Evolutionary conservation across 2,888 invertebrate genomes (phyloP).

Genomic region (Gerris lacustris): DNA sequence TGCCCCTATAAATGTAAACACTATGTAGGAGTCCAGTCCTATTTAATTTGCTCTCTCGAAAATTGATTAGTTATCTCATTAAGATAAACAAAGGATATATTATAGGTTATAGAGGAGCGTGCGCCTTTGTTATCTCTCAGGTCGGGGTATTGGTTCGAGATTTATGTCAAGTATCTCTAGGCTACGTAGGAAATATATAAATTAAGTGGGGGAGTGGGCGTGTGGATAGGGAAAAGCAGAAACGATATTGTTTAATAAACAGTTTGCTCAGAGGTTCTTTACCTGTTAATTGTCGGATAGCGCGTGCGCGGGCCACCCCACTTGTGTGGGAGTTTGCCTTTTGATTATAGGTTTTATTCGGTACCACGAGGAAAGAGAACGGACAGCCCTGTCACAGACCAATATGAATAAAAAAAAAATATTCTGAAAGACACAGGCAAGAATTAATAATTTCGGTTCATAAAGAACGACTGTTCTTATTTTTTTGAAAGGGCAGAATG

Average conservation of each 20-base stretch:
- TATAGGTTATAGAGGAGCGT: not conserved
- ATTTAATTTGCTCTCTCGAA: not conserved
- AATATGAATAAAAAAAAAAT: not conserved
- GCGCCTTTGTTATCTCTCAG: not conserved
- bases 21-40: not conserved
- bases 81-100: slow-evolving; percentile 3
- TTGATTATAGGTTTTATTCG: slow-evolving; percentile 1
- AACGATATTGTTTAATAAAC: slow-evolving; percentile 5
- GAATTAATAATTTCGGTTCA: not conserved
- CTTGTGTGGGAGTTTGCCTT: not conserved
- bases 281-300: not conserved
- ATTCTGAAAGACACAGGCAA: not conserved
- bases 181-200: slow-evolving; percentile 2
- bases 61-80: slow-evolving; percentile 5
- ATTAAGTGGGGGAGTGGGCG: slow-evolving; percentile 5
- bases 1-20: not conserved
- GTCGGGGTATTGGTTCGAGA: not conserved
- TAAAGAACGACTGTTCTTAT: slow-evolving; percentile 3
- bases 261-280: slow-evolving; percentile 1
- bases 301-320: not conserved
- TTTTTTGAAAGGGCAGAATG: not conserved
- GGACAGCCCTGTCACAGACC: not conserved
- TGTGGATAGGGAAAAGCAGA: not conserved
- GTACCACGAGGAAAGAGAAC: not conserved
- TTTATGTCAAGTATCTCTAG: slow-evolving; percentile 5